phyloP scores from a whole-genome alignment of 2,797 vertebrate genomes.

The Antennarius maculatus region DNA sequence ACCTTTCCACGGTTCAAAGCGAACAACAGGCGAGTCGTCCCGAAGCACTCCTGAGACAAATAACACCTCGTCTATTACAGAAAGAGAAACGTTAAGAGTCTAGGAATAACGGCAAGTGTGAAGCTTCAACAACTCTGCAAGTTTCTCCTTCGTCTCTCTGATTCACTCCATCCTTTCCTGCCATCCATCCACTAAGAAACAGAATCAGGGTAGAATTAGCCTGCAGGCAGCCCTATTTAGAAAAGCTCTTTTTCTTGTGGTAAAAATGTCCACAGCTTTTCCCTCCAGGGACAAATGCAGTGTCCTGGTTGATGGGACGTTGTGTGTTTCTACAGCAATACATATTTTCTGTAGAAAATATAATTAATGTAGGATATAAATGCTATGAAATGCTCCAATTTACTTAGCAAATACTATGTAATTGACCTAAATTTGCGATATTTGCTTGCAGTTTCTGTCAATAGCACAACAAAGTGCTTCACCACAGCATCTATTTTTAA shows the following conservation, averaged over 20 bases:
- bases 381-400: background rate
- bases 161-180: background rate
- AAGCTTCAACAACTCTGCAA: slow-evolving; percentile 35
- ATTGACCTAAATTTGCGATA: background rate
- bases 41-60: slow-evolving; percentile 37
- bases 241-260: slow-evolving; percentile 46
- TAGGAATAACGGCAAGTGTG: background rate
- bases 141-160: background rate
- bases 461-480: background rate
- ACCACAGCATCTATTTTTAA: slow-evolving; percentile 20
- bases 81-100: slow-evolving; percentile 2
- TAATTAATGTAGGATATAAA: background rate
- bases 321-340: background rate
- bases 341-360: slow-evolving; percentile 21
- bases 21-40: slow-evolving; percentile 15
- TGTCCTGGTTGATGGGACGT: background rate
- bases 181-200: slow-evolving; percentile 39
- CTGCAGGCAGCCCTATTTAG: slow-evolving; percentile 61
- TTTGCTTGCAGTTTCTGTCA: slow-evolving; percentile 11
- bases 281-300: slow-evolving; percentile 30
- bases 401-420: background rate
- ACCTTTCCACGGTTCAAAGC: slow-evolving; percentile 14
- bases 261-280: slow-evolving; percentile 37
- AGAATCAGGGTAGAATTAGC: slow-evolving; percentile 64
- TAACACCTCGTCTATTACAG: slow-evolving; percentile 13